Conservation (phyloP, 1,140 invertebrate species). For the Ladona fulva region DNA sequence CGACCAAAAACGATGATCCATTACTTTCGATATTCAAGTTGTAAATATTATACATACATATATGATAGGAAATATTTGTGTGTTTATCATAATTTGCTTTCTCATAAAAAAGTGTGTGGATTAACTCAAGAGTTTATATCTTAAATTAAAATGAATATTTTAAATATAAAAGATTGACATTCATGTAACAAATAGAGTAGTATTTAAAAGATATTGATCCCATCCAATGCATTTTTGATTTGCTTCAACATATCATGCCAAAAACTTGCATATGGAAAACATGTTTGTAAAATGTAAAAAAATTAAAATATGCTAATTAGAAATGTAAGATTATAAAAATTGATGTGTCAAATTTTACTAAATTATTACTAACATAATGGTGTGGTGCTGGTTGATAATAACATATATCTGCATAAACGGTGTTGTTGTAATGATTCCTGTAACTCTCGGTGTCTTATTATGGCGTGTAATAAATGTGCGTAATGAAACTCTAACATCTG, state of each 20-base stretch:
- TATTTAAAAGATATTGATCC: background rate
- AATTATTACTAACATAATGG: background rate
- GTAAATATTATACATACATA: background rate
- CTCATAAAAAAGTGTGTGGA: background rate
- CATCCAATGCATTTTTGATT: background rate
- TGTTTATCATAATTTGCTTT: background rate
- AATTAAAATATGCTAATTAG: conserved; percentile 11
- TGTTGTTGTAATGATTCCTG: conserved; percentile 5
- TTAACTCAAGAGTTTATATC: conserved; percentile 2
- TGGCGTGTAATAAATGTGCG: background rate
- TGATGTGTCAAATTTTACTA: conserved; percentile 10
- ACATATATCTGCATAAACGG: conserved; percentile 3
- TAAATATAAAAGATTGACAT: background rate
- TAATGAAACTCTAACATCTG: background rate
- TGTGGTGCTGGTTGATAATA: conserved; percentile 9
- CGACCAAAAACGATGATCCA: background rate
- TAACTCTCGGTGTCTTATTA: conserved; percentile 2
- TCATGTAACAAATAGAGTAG: background rate
- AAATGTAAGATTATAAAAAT: background rate
- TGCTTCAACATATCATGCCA: background rate
- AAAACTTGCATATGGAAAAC: background rate
- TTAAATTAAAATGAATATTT: conserved; percentile 7
- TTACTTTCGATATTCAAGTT: background rate
- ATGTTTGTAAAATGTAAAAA: conserved; percentile 6
- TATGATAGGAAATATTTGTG: background rate